Base-by-base conservation (phyloP, 92 coral and sea anemone genomes). In the Epizoanthus scotinus region DNA sequence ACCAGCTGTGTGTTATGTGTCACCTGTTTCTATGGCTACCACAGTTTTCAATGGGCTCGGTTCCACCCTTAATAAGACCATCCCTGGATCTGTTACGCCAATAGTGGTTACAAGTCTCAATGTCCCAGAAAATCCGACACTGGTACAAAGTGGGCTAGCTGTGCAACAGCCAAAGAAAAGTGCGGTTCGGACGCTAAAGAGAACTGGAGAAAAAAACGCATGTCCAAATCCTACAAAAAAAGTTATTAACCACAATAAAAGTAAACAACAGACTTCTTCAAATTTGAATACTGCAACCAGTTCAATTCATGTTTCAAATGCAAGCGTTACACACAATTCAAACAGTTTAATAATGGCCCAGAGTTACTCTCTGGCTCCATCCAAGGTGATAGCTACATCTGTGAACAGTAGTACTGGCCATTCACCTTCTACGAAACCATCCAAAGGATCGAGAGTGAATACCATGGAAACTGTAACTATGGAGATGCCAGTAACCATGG, bases 1-100 rank as follows among this genome's bases (percentile, higher is more conserved):
- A 8, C 49, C 81, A 38, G 57, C 81, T 28, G 81, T 75, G 63
- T 75, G 81, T 49, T 75, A 75, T 21, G 68, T 75, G 56, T 75
- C 81, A 25, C 81, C 81, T 75, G 81, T 75, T 75, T 59, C 81
- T 24, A 34, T 75, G 67, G 68, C 81, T 58, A 56, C 80, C 34
- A 22, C 81, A 75, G 67, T 59, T 60, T 54, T 60, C 42, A 75
- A 19, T 59, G 63, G 63, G 14, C 68, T 75, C 0, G 40, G 44
- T 60, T 36, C 25, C 24, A 75, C 42, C 66, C 34, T 36, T 31
- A 31, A 28, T 20, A 74, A 58, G 24, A 1, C 56, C 9, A 29
- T 19, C 25, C 56, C 28, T 8, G 81, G 67, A 59, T 58, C 21
- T 42, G 65, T 9, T 79, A 53, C 14, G 22, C 36, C 84, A 28